A percentile compares a stretch with the other conserved stretches of the same genome.
phyloP scores from a whole-genome alignment of 30 jellyfish, hydroid and myxozoan species.

The Calvadosia cruxmelitensis region DNA sequence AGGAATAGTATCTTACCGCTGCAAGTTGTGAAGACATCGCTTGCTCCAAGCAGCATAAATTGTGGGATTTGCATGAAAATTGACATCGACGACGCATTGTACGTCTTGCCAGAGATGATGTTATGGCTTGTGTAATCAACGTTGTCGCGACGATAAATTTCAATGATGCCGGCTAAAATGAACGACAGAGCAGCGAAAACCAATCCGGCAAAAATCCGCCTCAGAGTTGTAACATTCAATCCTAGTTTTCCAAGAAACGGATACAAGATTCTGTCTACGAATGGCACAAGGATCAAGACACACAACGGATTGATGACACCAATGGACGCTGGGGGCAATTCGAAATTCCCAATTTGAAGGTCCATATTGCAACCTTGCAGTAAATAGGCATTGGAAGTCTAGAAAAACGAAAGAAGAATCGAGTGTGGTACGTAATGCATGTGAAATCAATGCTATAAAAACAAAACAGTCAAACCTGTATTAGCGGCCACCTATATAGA shows the following conservation, averaged over 20 bases:
- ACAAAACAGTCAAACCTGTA: background rate
- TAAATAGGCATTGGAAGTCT: conserved; percentile 77
- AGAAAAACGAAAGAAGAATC: background rate
- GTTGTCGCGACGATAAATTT: conserved; percentile 45
- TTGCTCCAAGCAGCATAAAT: conserved; percentile 48
- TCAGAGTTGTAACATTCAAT: conserved; percentile 31
- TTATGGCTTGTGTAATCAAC: conserved; percentile 1
- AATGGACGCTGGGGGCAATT: conserved; percentile 72
- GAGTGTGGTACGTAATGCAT: background rate
- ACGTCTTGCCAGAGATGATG: conserved; percentile 15
- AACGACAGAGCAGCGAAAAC: conserved; percentile 59
- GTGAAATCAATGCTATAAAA: no score
- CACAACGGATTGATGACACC: conserved; percentile 40
- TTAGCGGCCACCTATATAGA: background rate
- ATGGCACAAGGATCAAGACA: conserved; percentile 47
- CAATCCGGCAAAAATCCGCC: conserved; percentile 81
- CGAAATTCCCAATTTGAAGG: conserved; percentile 22
- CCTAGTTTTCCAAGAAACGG: conserved; percentile 24
- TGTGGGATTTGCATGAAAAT: conserved; percentile 79
- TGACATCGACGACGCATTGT: conserved; percentile 40
- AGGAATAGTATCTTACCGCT: conserved; percentile 34
- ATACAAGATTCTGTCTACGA: conserved; percentile 48
- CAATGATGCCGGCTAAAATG: conserved; percentile 64
- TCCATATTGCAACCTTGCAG: conserved; percentile 64
- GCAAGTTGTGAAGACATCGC: conserved; percentile 83